These are phyloP conservation scores for Drosophila subobscura DNA, from an alignment of 1,140 invertebrate species.

Conservation along the genomic window DNA sequence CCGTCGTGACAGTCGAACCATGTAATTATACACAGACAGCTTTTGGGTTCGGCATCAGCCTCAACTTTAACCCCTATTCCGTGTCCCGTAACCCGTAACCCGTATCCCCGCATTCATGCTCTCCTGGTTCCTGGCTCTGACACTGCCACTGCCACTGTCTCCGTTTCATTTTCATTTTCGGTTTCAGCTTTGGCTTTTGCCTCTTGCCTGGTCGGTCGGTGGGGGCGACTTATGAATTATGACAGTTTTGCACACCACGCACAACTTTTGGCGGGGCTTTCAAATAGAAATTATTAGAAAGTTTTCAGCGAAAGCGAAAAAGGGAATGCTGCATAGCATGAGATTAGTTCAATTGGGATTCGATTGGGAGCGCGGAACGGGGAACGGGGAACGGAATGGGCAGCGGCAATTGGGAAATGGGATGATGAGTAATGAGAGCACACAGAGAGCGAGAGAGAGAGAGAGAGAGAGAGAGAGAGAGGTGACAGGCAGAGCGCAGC, in stretches of 20 bases:
- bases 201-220: constrained; percentile 6
- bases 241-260: constrained; percentile 79
- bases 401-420: neutral
- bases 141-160: no score
- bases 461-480: no score
- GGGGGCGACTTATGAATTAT: constrained; percentile 74
- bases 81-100: neutral
- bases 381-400: neutral
- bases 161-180: constrained; percentile 24
- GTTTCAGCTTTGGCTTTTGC: constrained; percentile 9
- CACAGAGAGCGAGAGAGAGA: no score
- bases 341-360: constrained; percentile 66
- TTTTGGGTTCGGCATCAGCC: neutral
- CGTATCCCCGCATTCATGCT: no score
- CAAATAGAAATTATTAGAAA: constrained; percentile 81
- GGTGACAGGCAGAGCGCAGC: no score
- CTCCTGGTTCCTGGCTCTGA: no score
- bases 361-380: neutral
- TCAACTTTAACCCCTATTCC: neutral
- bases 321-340: constrained; percentile 49
- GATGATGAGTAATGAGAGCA: constrained; percentile 16
- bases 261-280: constrained; percentile 72
- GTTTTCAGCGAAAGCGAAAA: constrained; percentile 73
- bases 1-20: constrained; percentile 77
- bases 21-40: constrained; percentile 81